Base-by-base conservation (phyloP, 2,797 vertebrate genomes). In the Tokudaia tokunoshimensis region DNA sequence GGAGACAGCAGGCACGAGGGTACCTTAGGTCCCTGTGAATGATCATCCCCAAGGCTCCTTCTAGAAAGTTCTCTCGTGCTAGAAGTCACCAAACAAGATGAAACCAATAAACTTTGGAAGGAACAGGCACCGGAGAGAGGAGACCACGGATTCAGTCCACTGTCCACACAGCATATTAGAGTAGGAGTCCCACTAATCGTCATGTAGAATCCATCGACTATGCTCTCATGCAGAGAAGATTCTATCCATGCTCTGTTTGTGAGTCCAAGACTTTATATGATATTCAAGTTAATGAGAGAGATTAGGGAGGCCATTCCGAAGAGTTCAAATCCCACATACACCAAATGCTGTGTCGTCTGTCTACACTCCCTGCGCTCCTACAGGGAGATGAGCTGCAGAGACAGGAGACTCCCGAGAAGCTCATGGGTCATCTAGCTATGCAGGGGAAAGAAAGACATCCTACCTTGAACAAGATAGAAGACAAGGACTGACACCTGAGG, bases 181-280 rank as follows among this genome's bases (percentile, higher is more conserved):
- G 50, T 52, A 52, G 3, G 57, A n/a, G 55, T 12, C 0, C 4
- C 5, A 0, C 44, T 14, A 34, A 22, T 3, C 15, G 22, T 84
- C 2, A 41, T 6, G 0, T 0, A 0, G 1, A 26, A 44, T 19
- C 44, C 55, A 6, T 37, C 12, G 29, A 20, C 15, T 3, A 31
- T 34, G 57, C 14, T 41, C 3, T 29, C 57, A 44, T 37, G 24
- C 44, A 31, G 81, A 29, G 59, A 41, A 29, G 52, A 1, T 10
- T 83, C 82, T 47, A 17, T 37, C 61, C 37, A 6, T 20, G 1
- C 59, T 65, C 59, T 34, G 82, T 15, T 2, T 65, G 26, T 17
- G 26, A 41, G 37, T 20, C 37, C 37, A 34, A 47, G 57, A 17
- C 59, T 15, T 44, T 34, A 31, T 44, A 61, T 0, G 3, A 34